Evolutionary conservation across 2,888 invertebrate genomes (phyloP).

Genomic region (Bhutanitis thaidina): DNA sequence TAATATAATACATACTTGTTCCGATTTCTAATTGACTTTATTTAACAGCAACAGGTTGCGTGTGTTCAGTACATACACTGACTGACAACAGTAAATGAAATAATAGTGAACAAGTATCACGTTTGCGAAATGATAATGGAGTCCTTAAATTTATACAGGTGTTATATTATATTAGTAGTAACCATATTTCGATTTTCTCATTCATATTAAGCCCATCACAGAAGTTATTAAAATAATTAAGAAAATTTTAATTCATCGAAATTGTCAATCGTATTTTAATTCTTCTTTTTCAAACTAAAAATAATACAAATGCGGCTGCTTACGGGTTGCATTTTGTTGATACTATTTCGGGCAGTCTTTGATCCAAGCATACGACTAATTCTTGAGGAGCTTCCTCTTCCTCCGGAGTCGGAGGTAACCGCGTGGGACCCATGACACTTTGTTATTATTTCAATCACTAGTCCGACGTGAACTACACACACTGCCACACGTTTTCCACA

Average conservation of each 20-base stretch:
- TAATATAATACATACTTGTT: constrained; percentile 11
- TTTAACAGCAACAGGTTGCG: constrained; percentile 10
- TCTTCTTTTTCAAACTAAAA: background rate
- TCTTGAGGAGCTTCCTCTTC: constrained; percentile 58
- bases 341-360: constrained; percentile 44
- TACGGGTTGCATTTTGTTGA: constrained; percentile 50
- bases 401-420: constrained; percentile 65
- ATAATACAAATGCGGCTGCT: constrained; percentile 27
- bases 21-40: constrained; percentile 8
- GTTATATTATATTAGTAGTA: background rate
- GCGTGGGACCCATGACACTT: constrained; percentile 61
- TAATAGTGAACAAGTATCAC: background rate
- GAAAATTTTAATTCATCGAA: background rate
- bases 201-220: no score
- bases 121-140: constrained; percentile 8
- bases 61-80: constrained; percentile 3
- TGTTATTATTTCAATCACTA: constrained; percentile 49
- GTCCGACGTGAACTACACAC: constrained; percentile 43
- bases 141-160: constrained; percentile 8
- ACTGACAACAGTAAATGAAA: background rate
- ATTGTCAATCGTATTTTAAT: background rate
- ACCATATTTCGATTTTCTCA: background rate
- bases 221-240: no score
- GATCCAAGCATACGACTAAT: constrained; percentile 35
- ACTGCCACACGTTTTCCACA: constrained; percentile 42